Evolutionary conservation across 2,888 invertebrate species (phyloP).

Genomic region (Eupithecia pulchellata): DNA sequence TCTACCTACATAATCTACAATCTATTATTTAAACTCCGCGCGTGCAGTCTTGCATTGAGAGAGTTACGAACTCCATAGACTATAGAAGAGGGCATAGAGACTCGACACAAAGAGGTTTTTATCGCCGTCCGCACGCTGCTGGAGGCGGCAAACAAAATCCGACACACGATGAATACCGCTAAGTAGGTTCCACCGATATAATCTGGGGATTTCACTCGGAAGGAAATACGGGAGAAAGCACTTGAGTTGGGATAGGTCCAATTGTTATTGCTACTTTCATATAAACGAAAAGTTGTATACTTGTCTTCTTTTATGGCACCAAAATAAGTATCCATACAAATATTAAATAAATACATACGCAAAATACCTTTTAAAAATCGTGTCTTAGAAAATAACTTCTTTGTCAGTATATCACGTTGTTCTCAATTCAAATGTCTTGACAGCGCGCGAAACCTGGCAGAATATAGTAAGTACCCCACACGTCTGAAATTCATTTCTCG

Average conservation of each 20-base stretch:
- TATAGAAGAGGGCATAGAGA: slow-evolving; percentile 43
- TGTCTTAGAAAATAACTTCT: not conserved
- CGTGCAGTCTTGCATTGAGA: slow-evolving; percentile 70
- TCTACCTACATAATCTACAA: not conserved
- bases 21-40: slow-evolving; percentile 43
- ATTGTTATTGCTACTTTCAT: slow-evolving; percentile 11
- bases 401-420: slow-evolving; percentile 9
- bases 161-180: slow-evolving; percentile 65
- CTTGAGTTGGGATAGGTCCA: slow-evolving; percentile 22
- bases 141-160: slow-evolving; percentile 67
- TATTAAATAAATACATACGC: not conserved
- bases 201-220: slow-evolving; percentile 53
- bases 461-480: slow-evolving; percentile 21
- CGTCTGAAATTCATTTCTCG: slow-evolving; percentile 42
- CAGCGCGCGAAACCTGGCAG: slow-evolving; percentile 19
- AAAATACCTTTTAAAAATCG: not conserved
- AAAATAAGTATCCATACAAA: not conserved
- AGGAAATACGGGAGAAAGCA: slow-evolving; percentile 32
- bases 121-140: slow-evolving; percentile 63
- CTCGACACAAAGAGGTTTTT: slow-evolving; percentile 77
- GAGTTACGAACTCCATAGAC: slow-evolving; percentile 57
- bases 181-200: slow-evolving; percentile 65
- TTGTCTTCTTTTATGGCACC: not conserved
- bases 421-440: slow-evolving; percentile 15
- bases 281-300: not conserved